Evolutionary conservation across 2,113 vertebrate genomes (phyloP).

Genomic region (Saimiri boliviensis): DNA sequence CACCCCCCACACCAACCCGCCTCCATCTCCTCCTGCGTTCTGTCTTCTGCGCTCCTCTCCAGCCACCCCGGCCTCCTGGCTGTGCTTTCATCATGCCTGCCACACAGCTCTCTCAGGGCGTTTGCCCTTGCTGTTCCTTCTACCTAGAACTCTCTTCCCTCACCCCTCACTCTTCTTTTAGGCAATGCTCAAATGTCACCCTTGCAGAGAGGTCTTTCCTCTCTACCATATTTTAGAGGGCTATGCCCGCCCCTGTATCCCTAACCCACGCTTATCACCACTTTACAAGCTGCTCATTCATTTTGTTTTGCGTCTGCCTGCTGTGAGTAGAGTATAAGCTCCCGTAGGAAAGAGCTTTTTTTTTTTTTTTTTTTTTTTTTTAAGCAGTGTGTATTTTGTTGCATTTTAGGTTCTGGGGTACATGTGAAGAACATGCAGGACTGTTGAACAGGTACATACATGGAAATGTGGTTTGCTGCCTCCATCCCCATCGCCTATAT

Average conservation of each 20-base stretch:
- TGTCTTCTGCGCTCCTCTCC: neutral
- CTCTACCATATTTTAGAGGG: too few relatives aligned
- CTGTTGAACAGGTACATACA: too few relatives aligned
- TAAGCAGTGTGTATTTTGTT: too few relatives aligned
- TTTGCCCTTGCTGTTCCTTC: neutral
- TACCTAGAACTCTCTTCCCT: neutral
- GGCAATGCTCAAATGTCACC: neutral
- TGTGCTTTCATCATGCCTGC: too few relatives aligned
- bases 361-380: too few relatives aligned
- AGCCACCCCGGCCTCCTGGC: neutral
- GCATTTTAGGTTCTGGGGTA: too few relatives aligned
- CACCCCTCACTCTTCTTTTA: neutral
- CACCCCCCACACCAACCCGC: too few relatives aligned
- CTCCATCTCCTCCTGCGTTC: too few relatives aligned
- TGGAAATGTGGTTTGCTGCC: too few relatives aligned
- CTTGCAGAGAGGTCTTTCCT: neutral
- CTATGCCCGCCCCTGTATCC: rapidly evolving
- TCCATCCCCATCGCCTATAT: too few relatives aligned
- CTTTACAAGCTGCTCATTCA: neutral
- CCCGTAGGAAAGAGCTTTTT: neutral
- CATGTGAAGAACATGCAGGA: too few relatives aligned
- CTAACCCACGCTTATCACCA: neutral
- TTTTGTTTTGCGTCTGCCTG: neutral
- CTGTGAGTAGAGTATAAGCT: neutral
- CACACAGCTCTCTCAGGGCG: neutral